A percentile compares a stretch with the other conserved stretches of the same genome.
phyloP scores from a whole-genome alignment of 2,113 vertebrate genomes.

The Orientallactaga bullata region DNA sequence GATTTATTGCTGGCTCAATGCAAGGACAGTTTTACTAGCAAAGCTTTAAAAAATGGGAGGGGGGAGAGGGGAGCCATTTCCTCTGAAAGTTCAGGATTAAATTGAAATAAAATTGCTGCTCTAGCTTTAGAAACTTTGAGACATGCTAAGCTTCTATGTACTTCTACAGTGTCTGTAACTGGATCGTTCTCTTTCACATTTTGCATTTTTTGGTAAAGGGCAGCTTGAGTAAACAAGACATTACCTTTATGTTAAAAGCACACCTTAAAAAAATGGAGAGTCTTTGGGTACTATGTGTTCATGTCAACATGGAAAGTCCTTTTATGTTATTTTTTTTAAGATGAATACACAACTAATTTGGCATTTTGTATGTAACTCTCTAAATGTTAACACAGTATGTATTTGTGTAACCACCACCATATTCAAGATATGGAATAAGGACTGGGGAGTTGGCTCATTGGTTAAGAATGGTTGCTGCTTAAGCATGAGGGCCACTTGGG shows the following conservation, averaged over 20 bases:
- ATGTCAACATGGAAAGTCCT: constrained; percentile 17
- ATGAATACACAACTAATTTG: not conserved
- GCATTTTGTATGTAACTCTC: not conserved
- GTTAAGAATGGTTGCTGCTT: too few species aligned
- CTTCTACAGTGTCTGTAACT: constrained; percentile 22
- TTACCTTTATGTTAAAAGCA: not conserved
- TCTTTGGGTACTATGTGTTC: not conserved
- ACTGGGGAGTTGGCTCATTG: too few species aligned
- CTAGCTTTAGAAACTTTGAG: constrained; percentile 65
- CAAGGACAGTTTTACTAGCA: constrained; percentile 83
- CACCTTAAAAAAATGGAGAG: not conserved
- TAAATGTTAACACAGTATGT: constrained; percentile 30
- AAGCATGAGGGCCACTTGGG: too few species aligned
- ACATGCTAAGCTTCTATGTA: not conserved
- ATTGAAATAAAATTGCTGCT: constrained; percentile 68
- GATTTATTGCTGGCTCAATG: constrained; percentile 86
- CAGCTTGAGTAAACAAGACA: not conserved
- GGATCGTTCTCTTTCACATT: not conserved
- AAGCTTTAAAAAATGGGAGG: constrained; percentile 74
- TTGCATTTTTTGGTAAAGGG: not conserved
- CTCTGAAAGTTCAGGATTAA: constrained; percentile 69
- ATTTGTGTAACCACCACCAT: not conserved
- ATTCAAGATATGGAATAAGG: not conserved
- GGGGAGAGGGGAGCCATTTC: constrained; percentile 51
- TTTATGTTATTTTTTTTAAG: constrained; percentile 36